A percentile compares a stretch with the other conserved stretches of the same genome.
Evolutionary conservation across 2,888 invertebrate species (phyloP).

Genomic region (Meteorus cinctellus): DNA sequence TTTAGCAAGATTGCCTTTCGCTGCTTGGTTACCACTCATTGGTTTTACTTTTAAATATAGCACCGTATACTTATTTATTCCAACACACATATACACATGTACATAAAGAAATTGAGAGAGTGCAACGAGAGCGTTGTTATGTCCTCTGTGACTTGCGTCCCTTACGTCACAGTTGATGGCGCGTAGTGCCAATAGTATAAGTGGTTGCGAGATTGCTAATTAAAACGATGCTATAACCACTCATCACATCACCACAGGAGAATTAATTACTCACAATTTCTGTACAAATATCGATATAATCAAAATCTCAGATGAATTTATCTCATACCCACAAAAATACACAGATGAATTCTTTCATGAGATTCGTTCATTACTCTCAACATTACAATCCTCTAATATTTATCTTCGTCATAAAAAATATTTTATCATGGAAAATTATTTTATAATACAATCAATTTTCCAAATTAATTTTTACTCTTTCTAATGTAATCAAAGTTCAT

Average conservation of each 20-base stretch:
- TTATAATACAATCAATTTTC: not conserved
- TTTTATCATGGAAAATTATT: too few relatives aligned
- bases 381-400: not conserved
- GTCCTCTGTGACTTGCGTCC: slow-evolving; percentile 10
- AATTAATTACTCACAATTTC: slow-evolving; percentile 1
- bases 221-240: slow-evolving; percentile 3
- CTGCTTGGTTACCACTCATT: not conserved
- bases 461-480: too few relatives aligned
- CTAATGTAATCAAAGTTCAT: too few relatives aligned
- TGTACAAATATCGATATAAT: not conserved
- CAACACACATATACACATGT: not conserved
- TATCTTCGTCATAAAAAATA: not conserved
- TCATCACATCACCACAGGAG: not conserved
- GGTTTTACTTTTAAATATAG: slow-evolving; percentile 5
- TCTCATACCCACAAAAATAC: too few relatives aligned
- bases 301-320: too few relatives aligned
- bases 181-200: not conserved
- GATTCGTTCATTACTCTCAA: not conserved
- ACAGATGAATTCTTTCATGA: not conserved
- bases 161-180: not conserved
- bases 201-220: not conserved
- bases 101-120: not conserved
- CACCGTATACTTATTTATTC: not conserved
- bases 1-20: slow-evolving; percentile 1
- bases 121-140: not conserved